Percentiles rank a stretch among this genome's conserved stretches.
Evolutionary conservation across 64 coral and sea anemone species (phyloP).

Genomic region (Dendronephthya gigantea): DNA sequence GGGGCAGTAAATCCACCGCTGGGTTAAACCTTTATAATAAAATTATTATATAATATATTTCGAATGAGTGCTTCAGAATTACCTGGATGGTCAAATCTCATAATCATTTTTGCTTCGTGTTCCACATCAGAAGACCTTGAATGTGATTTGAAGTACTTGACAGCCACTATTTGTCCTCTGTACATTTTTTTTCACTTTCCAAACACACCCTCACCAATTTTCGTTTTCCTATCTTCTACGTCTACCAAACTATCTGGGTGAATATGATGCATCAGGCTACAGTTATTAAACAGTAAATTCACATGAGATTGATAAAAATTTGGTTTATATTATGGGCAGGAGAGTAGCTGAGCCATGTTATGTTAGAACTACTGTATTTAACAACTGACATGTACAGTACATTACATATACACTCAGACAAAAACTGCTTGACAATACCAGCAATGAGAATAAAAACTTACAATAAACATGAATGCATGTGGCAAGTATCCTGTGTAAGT

Average conservation of each 20-base stretch:
- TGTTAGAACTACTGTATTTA: too few species aligned
- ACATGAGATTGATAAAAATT: too few species aligned
- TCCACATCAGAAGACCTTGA: neutral
- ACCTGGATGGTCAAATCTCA: conserved; percentile 31
- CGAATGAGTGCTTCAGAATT: too few species aligned
- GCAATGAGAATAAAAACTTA: too few species aligned
- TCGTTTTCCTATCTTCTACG: neutral
- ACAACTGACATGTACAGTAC: too few species aligned
- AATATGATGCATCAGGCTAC: neutral
- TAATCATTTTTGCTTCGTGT: neutral
- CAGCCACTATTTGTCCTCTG: conserved; percentile 12
- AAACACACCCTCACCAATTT: conserved; percentile 33
- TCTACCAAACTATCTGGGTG: neutral
- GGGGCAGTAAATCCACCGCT: too few species aligned
- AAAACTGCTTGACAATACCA: too few species aligned
- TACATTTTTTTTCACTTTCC: conserved; percentile 20
- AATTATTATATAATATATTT: neutral
- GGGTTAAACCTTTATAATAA: neutral
- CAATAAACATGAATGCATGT: too few species aligned
- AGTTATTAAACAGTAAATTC: neutral
- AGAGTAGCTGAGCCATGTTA: too few species aligned
- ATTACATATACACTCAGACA: too few species aligned
- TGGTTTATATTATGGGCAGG: neutral
- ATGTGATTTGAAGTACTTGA: conserved; percentile 7
- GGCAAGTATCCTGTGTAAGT: too few species aligned